phyloP scores from a whole-genome alignment of 1,140 invertebrate species.

The Drosophila athabasca region DNA sequence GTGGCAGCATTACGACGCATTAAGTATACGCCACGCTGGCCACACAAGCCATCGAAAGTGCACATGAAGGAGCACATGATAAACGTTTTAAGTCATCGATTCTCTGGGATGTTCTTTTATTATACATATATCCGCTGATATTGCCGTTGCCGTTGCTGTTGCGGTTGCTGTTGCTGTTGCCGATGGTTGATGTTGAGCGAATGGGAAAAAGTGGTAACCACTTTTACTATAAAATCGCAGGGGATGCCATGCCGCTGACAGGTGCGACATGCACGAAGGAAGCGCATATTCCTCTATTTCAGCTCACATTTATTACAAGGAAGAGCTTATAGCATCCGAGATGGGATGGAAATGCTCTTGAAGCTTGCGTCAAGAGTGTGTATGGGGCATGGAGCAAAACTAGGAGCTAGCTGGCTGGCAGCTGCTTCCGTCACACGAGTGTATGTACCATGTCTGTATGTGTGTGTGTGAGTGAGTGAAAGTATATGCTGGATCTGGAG shows the following conservation, averaged over 20 bases:
- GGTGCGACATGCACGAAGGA: conserved; percentile 33
- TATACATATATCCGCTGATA: too few species aligned
- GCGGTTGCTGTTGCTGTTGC: conserved; percentile 11
- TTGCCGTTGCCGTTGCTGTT: neutral
- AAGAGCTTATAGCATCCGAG: conserved; percentile 2
- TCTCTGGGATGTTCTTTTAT: neutral
- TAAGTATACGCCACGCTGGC: conserved; percentile 56
- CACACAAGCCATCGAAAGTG: neutral
- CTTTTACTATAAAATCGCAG: conserved; percentile 1
- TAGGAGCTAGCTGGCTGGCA: conserved; percentile 25
- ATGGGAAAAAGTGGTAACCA: neutral
- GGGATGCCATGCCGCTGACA: conserved; percentile 39
- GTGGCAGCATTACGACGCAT: conserved; percentile 23
- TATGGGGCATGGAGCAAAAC: too few species aligned
- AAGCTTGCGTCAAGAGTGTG: conserved; percentile 15
- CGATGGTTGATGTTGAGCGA: too few species aligned
- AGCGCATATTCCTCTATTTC: neutral
- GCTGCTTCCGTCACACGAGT: conserved; percentile 55
- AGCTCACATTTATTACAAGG: conserved; percentile 36
- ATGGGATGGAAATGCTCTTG: conserved; percentile 5
- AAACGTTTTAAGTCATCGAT: conserved; percentile 59
- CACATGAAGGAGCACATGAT: conserved; percentile 19
- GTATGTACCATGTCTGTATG: neutral
- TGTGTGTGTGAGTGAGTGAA: neutral
- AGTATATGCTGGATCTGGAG: conserved; percentile 13